Evolutionary conservation across 2,113 vertebrate species (phyloP), one percentile per base, ranked within the genome.

Genomic region (Sapajus apella): DNA sequence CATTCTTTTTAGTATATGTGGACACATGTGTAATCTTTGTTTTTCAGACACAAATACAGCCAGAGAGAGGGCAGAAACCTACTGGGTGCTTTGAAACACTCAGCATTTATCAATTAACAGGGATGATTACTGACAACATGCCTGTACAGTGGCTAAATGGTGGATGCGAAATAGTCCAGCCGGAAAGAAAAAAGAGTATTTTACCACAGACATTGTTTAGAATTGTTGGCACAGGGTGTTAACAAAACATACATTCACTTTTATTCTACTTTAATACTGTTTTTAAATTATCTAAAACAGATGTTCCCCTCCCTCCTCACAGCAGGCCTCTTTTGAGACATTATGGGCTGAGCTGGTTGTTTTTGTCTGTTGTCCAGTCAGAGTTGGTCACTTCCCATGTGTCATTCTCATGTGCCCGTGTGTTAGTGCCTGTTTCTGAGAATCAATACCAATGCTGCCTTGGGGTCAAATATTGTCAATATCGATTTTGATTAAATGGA

Each of bases 381-480:
- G 21, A 47, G 52, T 10, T 75, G 52, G n/a, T 40, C 10, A 58
- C 20, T 73, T 77, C 27, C 4, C 14, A 25, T 35, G 0, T n/a
- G 0, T 50, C 47, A 56, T 75, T 73, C 2, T 2, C 13, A 10
- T 27, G 17, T 56, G 64, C 12, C 20, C 0, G 0, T 17, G 6
- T 25, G n/a, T 80, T 37, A 58, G 1, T 80, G 5, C 3, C 2
- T 75, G 21, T 68, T 92, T 91, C 64, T 45, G 9, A 73, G 20
- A 75, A 27, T 32, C 1, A 14, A 25, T 79, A 21, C 0, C 7
- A 58, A 12, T 37, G 20, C 2, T 86, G 18, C 27, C 25, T 23
- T 32, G 5, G 2, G 3, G 17, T 55, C 56, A 82, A 77, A 50
- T 73, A 55, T 50, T 52, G 0, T n/a, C 79, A 66, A 40, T 52